Evolutionary conservation across 2,888 invertebrate species (phyloP).

Genomic region (Tridacna crocea): DNA sequence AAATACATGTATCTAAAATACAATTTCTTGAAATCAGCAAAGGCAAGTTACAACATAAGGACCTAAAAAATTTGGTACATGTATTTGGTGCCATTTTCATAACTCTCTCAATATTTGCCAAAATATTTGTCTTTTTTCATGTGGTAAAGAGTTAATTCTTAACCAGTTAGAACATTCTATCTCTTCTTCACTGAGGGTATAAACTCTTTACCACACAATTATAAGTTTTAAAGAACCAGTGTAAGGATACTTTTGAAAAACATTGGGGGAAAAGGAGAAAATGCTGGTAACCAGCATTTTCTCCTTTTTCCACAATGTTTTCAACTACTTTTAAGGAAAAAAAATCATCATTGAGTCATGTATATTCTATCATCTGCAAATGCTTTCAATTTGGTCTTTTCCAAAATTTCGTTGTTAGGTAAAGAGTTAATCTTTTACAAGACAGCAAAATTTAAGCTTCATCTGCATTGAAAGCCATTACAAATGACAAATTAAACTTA

Average conservation of each 20-base stretch:
- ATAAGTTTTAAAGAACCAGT: too few species aligned
- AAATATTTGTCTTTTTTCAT: too few species aligned
- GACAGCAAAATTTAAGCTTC: background rate
- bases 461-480: background rate
- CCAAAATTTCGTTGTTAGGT: background rate
- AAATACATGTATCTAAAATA: too few species aligned
- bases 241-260: background rate
- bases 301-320: background rate
- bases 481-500: background rate
- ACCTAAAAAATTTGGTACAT: too few species aligned
- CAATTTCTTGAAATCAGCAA: too few species aligned
- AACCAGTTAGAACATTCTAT: too few species aligned
- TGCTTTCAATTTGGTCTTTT: background rate
- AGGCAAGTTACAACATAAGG: too few species aligned
- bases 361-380: background rate
- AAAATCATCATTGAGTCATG: background rate
- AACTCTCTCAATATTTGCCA: too few species aligned
- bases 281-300: background rate
- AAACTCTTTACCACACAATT: too few species aligned
- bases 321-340: background rate
- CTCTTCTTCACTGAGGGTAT: too few species aligned
- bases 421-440: background rate
- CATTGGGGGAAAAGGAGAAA: background rate
- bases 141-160: too few species aligned
- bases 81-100: too few species aligned